Conservation (phyloP, 2,797 vertebrate species). For the Urocyon cinereoargenteus region DNA sequence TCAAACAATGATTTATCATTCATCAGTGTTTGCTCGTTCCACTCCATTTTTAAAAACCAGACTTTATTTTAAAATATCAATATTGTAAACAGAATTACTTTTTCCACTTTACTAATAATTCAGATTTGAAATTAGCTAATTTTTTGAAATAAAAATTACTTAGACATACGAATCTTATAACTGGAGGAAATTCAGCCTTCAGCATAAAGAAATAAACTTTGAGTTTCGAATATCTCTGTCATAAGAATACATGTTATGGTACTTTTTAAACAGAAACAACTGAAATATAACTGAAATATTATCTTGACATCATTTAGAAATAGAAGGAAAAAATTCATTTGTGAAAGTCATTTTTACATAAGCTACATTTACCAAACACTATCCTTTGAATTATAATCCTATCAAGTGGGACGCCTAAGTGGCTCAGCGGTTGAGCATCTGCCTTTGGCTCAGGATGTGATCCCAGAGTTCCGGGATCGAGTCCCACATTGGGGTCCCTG, state of each 20-base stretch:
- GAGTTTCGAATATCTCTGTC: neutral
- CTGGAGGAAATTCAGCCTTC: neutral
- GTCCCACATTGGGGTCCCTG: no score
- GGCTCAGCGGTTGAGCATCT: no score
- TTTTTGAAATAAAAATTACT: neutral
- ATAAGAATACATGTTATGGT: neutral
- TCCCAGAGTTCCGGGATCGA: no score
- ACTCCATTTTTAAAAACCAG: neutral
- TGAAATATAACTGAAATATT: neutral
- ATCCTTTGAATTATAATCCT: neutral
- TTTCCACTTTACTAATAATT: neutral
- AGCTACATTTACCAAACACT: conserved; percentile 3
- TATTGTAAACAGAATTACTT: neutral
- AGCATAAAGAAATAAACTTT: neutral
- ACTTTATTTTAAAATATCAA: neutral
- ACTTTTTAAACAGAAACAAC: neutral
- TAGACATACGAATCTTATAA: neutral
- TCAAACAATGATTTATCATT: neutral
- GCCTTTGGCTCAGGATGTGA: no score
- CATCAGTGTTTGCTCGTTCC: neutral
- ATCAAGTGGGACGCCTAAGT: neutral
- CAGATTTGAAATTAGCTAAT: neutral
- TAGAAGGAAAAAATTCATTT: neutral
- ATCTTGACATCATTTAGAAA: neutral
- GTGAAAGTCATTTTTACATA: conserved; percentile 26